Evolutionary conservation across 2,797 vertebrate genomes (phyloP).

Genomic region (Galagoides demidoff): DNA sequence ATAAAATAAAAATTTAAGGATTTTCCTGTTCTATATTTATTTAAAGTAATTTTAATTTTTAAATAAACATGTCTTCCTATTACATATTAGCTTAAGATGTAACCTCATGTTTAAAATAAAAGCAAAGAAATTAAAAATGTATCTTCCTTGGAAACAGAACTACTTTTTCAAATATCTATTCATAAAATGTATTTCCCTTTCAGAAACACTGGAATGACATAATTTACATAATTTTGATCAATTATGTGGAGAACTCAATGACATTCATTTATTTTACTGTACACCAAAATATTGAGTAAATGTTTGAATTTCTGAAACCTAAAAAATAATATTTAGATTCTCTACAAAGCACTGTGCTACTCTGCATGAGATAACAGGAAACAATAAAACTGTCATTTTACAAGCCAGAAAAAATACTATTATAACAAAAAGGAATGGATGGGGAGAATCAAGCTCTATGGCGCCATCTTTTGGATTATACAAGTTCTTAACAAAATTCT

Average conservation of each 20-base stretch:
- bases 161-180: not conserved
- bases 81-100: conserved; percentile 15
- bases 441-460: conserved; percentile 64
- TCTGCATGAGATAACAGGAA: not conserved
- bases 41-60: conserved; percentile 9
- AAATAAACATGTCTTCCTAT: not conserved
- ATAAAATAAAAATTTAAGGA: not conserved
- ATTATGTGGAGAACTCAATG: not conserved
- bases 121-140: conserved; percentile 11
- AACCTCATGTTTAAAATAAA: not conserved
- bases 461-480: conserved; percentile 79
- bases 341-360: not conserved
- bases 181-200: not conserved
- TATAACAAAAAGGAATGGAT: not conserved
- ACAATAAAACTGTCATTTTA: not conserved
- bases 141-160: not conserved
- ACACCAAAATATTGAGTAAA: conserved; percentile 14
- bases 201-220: conserved; percentile 30
- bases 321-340: conserved; percentile 11
- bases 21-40: not conserved
- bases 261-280: conserved; percentile 29
- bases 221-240: conserved; percentile 12
- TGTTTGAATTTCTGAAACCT: conserved; percentile 12
- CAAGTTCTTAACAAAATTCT: conserved; percentile 30
- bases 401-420: not conserved